Evolutionary conservation across 2,888 invertebrate genomes (phyloP), one percentile per base, ranked within the genome.

Genomic region (Eupithecia subumbrata): DNA sequence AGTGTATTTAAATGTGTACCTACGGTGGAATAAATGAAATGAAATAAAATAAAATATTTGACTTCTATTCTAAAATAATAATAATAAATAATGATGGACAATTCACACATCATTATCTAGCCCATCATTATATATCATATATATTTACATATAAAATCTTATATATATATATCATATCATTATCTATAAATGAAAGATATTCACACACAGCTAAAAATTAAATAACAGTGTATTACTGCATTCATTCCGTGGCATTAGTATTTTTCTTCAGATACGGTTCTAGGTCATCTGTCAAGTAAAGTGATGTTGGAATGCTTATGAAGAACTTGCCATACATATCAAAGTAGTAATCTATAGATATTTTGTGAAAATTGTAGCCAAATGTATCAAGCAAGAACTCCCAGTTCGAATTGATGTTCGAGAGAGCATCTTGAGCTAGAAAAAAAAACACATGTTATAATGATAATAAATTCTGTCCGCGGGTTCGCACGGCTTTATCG

Each of bases 251-350:
- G 3, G 22, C 40, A 40, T 40, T 22, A 11, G 11, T 4, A n/a
- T 67, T 40, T 64, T 66, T 34, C 48, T 64, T 72, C 18, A 72
- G 14, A 66, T 72, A 72, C 2, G 68, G 68, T 60, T 43, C 43
- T 9, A 73, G 60, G n/a, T 90, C 89, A 22, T 90, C 90, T 22
- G 77, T 76, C 14, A 89, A 81, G 72, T 77, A 88, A 16, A 85
- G 18, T 18, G 80, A 85, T 4, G 87, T 81, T 25, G 90, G 85
- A 9, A 85, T 79, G 0, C 48, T 74, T 1, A 84, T 82, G 67
- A 83, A 87, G 75, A 89, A 87, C 30, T 84, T 82, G 18, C 80
- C 75, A 45, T 82, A 80, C 5, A 84, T 84, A 4, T 71, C 77
- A 66, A 82, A 83, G 45, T 83, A 85, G 37, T 84, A 79, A 9